These are phyloP conservation scores for Kryptopterus vitreolus DNA, from an alignment of 2,797 vertebrate genomes.

Conservation along the genomic window DNA sequence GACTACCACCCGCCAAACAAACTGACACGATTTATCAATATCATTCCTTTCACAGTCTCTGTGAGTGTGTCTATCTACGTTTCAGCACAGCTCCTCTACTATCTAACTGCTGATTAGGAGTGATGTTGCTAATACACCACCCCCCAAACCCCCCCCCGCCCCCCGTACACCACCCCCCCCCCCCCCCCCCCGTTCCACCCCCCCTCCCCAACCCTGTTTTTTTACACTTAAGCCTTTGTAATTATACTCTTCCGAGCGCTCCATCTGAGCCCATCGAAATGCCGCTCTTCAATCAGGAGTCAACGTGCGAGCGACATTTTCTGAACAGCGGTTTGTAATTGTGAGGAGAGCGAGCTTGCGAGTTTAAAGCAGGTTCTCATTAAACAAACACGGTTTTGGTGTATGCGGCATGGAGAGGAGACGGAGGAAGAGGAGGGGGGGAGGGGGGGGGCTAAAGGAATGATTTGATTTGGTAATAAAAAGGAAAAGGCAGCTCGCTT, in stretches of 20 bases:
- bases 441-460: slow-evolving; percentile 7
- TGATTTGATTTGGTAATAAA: slow-evolving; percentile 48
- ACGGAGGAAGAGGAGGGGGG: neutral
- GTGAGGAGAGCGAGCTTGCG: slow-evolving; percentile 14
- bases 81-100: neutral
- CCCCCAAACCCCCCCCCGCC: no score
- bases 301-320: slow-evolving; percentile 6
- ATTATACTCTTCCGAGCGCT: slow-evolving; percentile 22
- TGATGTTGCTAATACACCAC: slow-evolving; percentile 5
- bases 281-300: slow-evolving; percentile 21
- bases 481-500: slow-evolving; percentile 35
- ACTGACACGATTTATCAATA: neutral
- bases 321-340: slow-evolving; percentile 29
- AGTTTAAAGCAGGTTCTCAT: slow-evolving; percentile 42
- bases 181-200: no score
- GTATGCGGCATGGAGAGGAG: neutral
- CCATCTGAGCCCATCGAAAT: neutral
- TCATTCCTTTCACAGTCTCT: neutral
- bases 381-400: slow-evolving; percentile 46
- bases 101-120: slow-evolving; percentile 12
- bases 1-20: no score
- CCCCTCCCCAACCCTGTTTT: neutral
- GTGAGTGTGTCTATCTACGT: neutral
- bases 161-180: no score
- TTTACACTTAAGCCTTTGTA: slow-evolving; percentile 12